These are phyloP conservation scores for Phaenicophaeus curvirostris DNA, from an alignment of 2,797 vertebrate genomes.

Conservation along the genomic window DNA sequence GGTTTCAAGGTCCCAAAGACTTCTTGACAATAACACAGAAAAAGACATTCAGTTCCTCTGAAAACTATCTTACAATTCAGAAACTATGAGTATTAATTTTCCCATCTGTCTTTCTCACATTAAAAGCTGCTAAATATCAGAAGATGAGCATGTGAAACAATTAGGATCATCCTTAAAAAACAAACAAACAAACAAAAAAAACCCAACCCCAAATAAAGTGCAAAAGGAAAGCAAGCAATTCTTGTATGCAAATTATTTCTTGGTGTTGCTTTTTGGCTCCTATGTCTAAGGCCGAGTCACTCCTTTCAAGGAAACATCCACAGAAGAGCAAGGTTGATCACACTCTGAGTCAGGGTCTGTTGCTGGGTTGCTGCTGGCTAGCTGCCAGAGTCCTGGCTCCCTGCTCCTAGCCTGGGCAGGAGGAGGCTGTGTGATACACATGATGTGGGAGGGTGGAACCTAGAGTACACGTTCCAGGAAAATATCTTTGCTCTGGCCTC, in stretches of 20 bases:
- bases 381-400: background rate
- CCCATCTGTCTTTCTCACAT: background rate
- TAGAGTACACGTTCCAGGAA: background rate
- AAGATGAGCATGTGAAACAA: background rate
- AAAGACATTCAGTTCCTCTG: background rate
- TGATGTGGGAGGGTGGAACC: background rate
- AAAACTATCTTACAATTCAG: background rate
- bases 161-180: background rate
- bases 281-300: background rate
- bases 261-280: background rate
- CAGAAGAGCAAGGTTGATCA: constrained; percentile 32
- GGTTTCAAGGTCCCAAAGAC: background rate
- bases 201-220: background rate
- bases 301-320: constrained; percentile 28
- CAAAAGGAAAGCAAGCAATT: background rate
- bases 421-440: background rate
- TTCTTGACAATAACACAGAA: background rate
- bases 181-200: background rate
- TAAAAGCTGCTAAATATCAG: background rate
- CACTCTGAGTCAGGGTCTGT: constrained; percentile 10
- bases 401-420: background rate
- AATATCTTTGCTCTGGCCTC: background rate
- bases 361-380: background rate
- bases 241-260: background rate
- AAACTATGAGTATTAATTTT: background rate